A percentile compares a stretch with the other conserved stretches of the same genome.
Evolutionary conservation across 2,797 vertebrate genomes (phyloP).

Genomic region (Rhynchotus rufescens): DNA sequence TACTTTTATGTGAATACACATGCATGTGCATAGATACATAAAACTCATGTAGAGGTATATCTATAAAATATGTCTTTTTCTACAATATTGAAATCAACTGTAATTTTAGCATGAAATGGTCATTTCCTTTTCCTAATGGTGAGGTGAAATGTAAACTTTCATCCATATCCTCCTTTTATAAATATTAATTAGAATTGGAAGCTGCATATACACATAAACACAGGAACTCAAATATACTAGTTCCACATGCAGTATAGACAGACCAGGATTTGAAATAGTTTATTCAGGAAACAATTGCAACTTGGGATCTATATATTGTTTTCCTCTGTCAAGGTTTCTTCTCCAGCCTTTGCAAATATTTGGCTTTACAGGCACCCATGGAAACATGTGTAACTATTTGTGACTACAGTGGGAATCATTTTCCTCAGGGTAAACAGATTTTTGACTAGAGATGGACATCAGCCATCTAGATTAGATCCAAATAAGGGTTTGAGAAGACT

Average conservation of each 20-base stretch:
- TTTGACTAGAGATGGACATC: constrained; percentile 55
- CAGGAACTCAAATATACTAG: background rate
- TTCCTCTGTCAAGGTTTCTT: constrained; percentile 29
- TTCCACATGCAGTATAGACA: constrained; percentile 56
- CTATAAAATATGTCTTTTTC: background rate
- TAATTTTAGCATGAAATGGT: background rate
- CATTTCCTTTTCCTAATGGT: constrained; percentile 10
- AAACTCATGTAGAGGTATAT: background rate
- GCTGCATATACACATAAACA: background rate
- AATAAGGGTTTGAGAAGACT: constrained; percentile 21
- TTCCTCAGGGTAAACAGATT: constrained; percentile 53
- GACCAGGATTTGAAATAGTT: constrained; percentile 29
- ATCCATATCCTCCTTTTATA: background rate
- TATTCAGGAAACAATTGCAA: constrained; percentile 44
- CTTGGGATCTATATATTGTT: constrained; percentile 43
- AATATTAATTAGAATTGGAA: constrained; percentile 6
- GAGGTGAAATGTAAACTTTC: background rate
- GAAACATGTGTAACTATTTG: constrained; percentile 26
- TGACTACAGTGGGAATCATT: constrained; percentile 59
- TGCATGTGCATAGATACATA: background rate
- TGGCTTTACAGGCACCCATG: constrained; percentile 33
- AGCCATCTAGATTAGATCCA: constrained; percentile 24
- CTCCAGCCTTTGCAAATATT: background rate
- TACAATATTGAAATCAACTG: background rate
- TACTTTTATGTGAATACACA: background rate